Evolutionary conservation across 2,113 vertebrate species (phyloP).

Genomic region (Aptenodytes patagonicus): DNA sequence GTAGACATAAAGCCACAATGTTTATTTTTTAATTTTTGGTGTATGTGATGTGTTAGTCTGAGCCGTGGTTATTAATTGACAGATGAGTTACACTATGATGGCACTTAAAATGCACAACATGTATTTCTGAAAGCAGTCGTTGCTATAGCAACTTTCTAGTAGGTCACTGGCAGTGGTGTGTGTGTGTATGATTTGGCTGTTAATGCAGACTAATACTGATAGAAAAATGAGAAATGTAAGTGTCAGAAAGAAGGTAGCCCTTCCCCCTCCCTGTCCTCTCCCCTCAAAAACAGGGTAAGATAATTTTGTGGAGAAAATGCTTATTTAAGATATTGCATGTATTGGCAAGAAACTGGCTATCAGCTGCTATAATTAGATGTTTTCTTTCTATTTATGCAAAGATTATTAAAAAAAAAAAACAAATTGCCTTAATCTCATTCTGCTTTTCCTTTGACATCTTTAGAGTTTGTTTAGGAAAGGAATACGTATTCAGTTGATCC

Average conservation of each 20-base stretch:
- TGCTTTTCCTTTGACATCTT: not conserved
- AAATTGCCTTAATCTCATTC: not conserved
- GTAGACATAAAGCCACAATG: not conserved
- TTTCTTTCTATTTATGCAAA: not conserved
- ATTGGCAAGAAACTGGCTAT: not conserved
- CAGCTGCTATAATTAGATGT: not conserved
- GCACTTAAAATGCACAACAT: slow-evolving; percentile 92
- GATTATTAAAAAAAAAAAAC: not conserved
- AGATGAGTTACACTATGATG: slow-evolving; percentile 78
- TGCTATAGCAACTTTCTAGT: slow-evolving; percentile 88
- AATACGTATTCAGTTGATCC: not conserved
- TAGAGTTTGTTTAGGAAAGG: not conserved
- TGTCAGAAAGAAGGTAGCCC: slow-evolving; percentile 35
- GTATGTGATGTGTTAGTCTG: slow-evolving; percentile 32
- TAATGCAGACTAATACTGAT: slow-evolving; percentile 82
- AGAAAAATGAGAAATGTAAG: slow-evolving; percentile 74
- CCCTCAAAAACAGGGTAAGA: not conserved
- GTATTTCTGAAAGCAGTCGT: slow-evolving; percentile 88
- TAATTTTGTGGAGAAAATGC: not conserved
- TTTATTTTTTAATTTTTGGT: not conserved
- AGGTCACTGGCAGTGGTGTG: slow-evolving; percentile 84
- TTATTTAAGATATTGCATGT: not conserved
- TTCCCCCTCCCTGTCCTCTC: not conserved
- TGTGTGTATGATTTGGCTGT: slow-evolving; percentile 83
- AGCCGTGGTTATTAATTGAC: slow-evolving; percentile 79